Base-by-base conservation (phyloP, 2,888 invertebrate genomes). In the Abscondita cerata region DNA sequence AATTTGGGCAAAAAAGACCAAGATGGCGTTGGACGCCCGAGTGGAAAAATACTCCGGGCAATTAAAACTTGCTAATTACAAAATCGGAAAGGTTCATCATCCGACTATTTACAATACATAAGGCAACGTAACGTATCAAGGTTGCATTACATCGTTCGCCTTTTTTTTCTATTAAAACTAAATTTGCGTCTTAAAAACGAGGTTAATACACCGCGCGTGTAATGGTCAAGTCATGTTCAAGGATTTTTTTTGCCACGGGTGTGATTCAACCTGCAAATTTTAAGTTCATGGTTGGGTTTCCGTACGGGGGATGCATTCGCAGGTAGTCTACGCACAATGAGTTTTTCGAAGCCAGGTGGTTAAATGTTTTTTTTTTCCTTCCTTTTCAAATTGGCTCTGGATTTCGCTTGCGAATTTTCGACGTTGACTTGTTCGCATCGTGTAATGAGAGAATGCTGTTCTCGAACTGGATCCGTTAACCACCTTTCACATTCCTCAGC, bases 401-500 rank as follows among this genome's bases (percentile, higher is more conserved):
- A 33, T 8, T 33, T 33, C 33, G 6, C 6, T 36, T 36, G 11
- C n/a, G 11, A 12, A 12, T 3, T 36, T 36, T 11, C 36, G 11
- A 36, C 13, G 36, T 36, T 2, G 11, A 36, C 36, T 41, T 46
- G 44, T 51, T 58, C 48, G n/a, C 25, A 52, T 50, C 62, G 61
- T 44, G 44, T 18, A 44, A 44, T 44, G 44, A 19, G 69, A 66
- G 70, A 70, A 70, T 70, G 72, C 70, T 61, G 69, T 66, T 70
- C 69, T 67, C 61, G 69, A 71, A 72, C 72, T 70, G 70, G 70
- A 70, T 69, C 70, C 68, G 69, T 66, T 67, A 65, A 68, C 67
- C 67, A 70, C 72, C 72, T 72, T 72, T 72, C 72, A 72, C 72
- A 72, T 72, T 72, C 72, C 67, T 44, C 55, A 61, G 62, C 65